Base-by-base conservation (phyloP, 2,797 vertebrate species). In the Melanotaenia boesemani region DNA sequence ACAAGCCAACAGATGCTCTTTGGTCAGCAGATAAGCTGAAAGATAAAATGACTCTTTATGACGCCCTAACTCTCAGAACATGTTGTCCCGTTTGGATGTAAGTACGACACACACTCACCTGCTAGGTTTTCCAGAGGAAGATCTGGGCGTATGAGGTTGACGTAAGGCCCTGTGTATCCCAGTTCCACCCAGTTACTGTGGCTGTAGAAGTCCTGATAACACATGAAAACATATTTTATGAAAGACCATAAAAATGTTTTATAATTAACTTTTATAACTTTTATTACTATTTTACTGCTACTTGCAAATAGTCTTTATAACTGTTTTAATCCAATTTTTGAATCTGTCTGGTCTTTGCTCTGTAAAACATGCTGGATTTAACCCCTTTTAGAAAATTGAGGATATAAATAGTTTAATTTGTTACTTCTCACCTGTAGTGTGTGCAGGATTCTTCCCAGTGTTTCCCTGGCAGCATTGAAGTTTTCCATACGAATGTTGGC, bases 141-240 rank as follows among this genome's bases (percentile, higher is more conserved):
- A 72, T 90, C 79, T 5, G 87, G 87, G 5, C 61, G 85, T 65
- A 95, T 84, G 15, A 95, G 91, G 71, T 91, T 92, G 24, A 24
- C 13, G 34, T 89, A 92, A 8, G 93, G 90, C 16, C 83, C 80
- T 37, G 44, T 86, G 88, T 93, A 3, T 13, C 93, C 94, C 72
- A 95, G 60, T 67, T 95, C 95, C 48, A 94, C 91, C 95, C 95
- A 95, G 84, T 95, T 95, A 86, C 91, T 94, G 83, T 95, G 94
- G 75, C 94, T 94, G 90, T 95, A 95, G 76, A 95, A 95, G 72
- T 95, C 95, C 95, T 95, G 70, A 61, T n/a, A 68, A 54, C 32
- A 36, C 12, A 87, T 0, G 22, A 10, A 76, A 58, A 65, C 7
- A 76, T 6, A 72, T 56, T 12, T 41, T 15, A 50, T 46, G 0